phyloP scores from a whole-genome alignment of 2,113 vertebrate genomes.

The Tachuris rubrigastra region DNA sequence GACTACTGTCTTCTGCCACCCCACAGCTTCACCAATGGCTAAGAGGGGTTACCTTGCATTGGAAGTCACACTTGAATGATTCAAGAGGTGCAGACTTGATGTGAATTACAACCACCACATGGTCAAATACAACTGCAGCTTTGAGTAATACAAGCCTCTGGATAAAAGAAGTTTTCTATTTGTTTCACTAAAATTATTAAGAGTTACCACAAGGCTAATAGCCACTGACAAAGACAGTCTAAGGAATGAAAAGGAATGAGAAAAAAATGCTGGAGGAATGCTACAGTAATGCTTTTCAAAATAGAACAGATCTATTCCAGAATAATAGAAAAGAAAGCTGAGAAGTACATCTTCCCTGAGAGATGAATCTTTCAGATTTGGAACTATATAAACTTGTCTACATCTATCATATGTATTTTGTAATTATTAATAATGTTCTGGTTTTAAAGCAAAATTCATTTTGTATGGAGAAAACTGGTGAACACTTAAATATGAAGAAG shows the following conservation, averaged over 20 bases:
- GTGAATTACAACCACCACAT: neutral
- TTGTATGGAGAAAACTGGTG: neutral
- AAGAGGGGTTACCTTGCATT: neutral
- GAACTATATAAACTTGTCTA: neutral
- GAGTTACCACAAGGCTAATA: neutral
- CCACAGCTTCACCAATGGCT: neutral
- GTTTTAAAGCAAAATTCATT: neutral
- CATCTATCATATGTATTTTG: neutral
- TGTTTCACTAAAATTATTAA: neutral
- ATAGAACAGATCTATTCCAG: neutral
- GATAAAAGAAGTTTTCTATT: neutral
- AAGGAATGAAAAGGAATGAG: neutral
- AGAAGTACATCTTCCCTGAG: neutral
- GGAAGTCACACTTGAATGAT: neutral
- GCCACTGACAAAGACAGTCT: neutral
- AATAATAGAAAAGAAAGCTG: neutral
- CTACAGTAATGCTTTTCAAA: neutral
- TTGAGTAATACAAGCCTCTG: neutral
- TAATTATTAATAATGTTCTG: neutral
- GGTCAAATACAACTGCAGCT: neutral
- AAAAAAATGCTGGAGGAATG: neutral
- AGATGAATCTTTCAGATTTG: neutral
- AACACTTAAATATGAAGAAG: neutral
- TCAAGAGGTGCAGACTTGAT: neutral
- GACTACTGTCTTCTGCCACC: neutral